Base-by-base conservation (phyloP, 2,113 vertebrate species). In the Hydropotes inermis region DNA sequence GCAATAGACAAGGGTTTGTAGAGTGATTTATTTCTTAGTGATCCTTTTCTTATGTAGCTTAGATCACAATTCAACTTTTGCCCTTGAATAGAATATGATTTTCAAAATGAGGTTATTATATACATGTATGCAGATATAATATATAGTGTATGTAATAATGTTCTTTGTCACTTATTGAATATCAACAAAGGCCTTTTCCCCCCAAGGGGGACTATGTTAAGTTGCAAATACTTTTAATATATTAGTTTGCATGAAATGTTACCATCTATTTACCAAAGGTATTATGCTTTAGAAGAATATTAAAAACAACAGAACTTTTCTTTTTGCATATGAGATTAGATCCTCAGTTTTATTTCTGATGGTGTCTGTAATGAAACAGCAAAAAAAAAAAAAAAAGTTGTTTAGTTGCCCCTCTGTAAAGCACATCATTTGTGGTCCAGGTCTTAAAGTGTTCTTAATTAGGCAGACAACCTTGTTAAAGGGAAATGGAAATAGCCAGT, bases 351-450 rank as follows among this genome's bases (percentile, higher is more conserved):
- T 45, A 87, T 87, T 95, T 91, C 82, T 70, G 55, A 95, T 91
- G 15, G 45, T 57, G 15, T 76, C 94, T 60, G 11, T 76, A 89
- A 92, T 43, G 50, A 86, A 90, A 94, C 12, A 43, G 50, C 33
- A 43, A 61, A 81, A 85, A 36, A 36, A 81, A 85, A 36, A 36
- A 36, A 39, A 74, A 74, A 6, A 14, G 28, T 52, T 11, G 83
- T 87, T 95, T 97, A 96, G 86, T 86, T 94, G 85, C 23, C 6
- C 25, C n/a, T 97, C 39, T 97, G 19, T 89, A 79, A 92, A 96
- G 28, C 47, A 39, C 12, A 61, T 67, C 3, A 58, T 30, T 52
- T 95, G 19, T 88, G 33, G 70, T 61, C 45, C 88, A 55, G 43
- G 36, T 93, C 50, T 60, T 57, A 36, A 60, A 36, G 61, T 74